Evolutionary conservation across 2,113 vertebrate genomes (phyloP), one percentile per base, ranked within the genome.

Genomic region (Saguinus imperator): DNA sequence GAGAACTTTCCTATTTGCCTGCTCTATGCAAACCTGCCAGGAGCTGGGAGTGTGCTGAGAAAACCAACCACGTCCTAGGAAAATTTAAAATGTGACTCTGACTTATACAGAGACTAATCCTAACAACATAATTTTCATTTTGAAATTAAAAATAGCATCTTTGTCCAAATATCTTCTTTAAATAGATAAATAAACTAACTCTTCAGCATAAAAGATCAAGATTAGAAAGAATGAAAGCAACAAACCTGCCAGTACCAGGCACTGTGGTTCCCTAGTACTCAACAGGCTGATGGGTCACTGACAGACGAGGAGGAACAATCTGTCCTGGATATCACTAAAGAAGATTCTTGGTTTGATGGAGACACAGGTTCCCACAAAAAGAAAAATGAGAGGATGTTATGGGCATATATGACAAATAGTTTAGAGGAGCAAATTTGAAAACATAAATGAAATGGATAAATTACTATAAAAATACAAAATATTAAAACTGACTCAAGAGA

Each of bases 41-140:
- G 52, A 95, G 50, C 35, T 89, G 6, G 79, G 5, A 55, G 0
- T 48, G 21, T 61, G n/a, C 64, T 52, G 27, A 64, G 11, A 83
- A 86, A 96, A 88, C 23, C 70, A 87, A 70, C 16, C 43, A 64
- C 57, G 27, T 40, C 35, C 89, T 6, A 66, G 10, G 64, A 17
- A 87, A 84, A 89, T 8, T n/a, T 40, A 97, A 75, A 93, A 13
- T n/a, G 13, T 89, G 37, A 89, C 68, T 93, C 48, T 94, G 55
- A 16, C 27, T 95, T 79, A 6, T 20, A 77, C 40, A 14, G 27
- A n/a, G 13, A 72, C 8, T 72, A 37, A 87, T 50, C 45, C 52
- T 94, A 85, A 55, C 8, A 91, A 55, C 6, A 73, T 2, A 23
- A 40, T 37, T 58, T 92, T 68, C 48, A 72, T 32, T 88, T 70